Evolutionary conservation across 2,797 vertebrate genomes (phyloP), one percentile per base, ranked within the genome.

Genomic region (Falco biarmicus): DNA sequence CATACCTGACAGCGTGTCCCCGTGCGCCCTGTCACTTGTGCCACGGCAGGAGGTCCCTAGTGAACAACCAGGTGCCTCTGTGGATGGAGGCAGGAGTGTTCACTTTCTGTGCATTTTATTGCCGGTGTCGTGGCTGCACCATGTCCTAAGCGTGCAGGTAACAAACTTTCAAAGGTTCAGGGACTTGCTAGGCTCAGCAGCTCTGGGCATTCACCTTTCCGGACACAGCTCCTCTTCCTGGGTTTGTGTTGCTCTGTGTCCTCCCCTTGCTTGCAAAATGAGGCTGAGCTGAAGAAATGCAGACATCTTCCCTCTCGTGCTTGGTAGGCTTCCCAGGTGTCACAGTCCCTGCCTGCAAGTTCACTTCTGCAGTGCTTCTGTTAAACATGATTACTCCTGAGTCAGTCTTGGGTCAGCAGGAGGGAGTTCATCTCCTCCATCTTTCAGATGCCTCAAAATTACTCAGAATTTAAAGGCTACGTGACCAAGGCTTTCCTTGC

Each of bases 1-100:
- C 2, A 0, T 48, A 19, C 15, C 54, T 2, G 0, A 6, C 3
- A 3, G 14, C 5, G 0, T 41, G 60, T 74, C 60, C 39, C 54
- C 4, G 1, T 10, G 63, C 0, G 4, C 15, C 3, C 28, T 68
- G 61, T 41, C 51, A 61, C 28, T 34, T 29, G 53, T 22, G 24
- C 32, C 8, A 0, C 1, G 12, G 41, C 5, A 16, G 43, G 16
- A 34, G 56, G n/a, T 81, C 65, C 31, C 41, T 59, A 1, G 11
- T 4, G 78, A 48, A 24, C 3, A 1, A 29, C 32, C 11, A 8
- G 22, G 28, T 43, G 26, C 22, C 19, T 21, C 31, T 75, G n/a
- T 29, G 48, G 63, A 69, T 22, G n/a, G n/a, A 24, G 45, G 39
- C 31, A 60, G 53, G 45, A 64, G 31, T 5, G 3, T 29, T 68